A percentile compares a stretch with the other conserved stretches of the same genome.
Evolutionary conservation across 2,113 vertebrate genomes (phyloP).

Genomic region (Protobothrops flavoviridis): DNA sequence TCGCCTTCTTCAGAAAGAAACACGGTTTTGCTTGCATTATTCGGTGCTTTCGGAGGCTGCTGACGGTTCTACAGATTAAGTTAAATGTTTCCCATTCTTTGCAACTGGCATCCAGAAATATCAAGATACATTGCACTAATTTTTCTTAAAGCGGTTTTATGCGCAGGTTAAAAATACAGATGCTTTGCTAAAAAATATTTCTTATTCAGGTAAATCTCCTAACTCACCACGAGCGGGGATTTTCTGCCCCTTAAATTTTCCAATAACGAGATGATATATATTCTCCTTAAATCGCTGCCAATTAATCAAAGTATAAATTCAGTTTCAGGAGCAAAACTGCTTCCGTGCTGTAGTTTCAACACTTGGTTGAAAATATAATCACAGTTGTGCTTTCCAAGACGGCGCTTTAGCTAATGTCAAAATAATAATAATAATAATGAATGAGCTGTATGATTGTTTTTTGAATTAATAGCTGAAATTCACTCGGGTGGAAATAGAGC

Average conservation of each 20-base stretch:
- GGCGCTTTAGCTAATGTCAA: constrained; percentile 10
- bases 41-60: background rate
- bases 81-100: background rate
- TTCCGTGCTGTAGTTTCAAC: constrained; percentile 35
- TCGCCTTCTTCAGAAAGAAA: background rate
- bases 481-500: constrained; percentile 54
- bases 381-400: constrained; percentile 14
- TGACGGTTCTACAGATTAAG: background rate
- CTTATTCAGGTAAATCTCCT: constrained; percentile 45
- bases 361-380: constrained; percentile 21
- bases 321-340: constrained; percentile 12
- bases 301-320: constrained; percentile 42
- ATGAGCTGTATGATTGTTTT: constrained; percentile 21
- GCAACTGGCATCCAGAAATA: background rate
- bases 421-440: background rate
- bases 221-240: constrained; percentile 51
- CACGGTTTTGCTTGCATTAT: background rate
- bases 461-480: constrained; percentile 49
- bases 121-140: constrained; percentile 37
- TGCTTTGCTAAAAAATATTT: constrained; percentile 31
- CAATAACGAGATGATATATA: constrained; percentile 45
- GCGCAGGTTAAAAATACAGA: too few species aligned
- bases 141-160: background rate
- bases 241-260: constrained; percentile 35
- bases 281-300: constrained; percentile 44